Evolutionary conservation across 2,888 invertebrate species (phyloP), one percentile per base, ranked within the genome.

Genomic region (Lasioglossum calceatum): DNA sequence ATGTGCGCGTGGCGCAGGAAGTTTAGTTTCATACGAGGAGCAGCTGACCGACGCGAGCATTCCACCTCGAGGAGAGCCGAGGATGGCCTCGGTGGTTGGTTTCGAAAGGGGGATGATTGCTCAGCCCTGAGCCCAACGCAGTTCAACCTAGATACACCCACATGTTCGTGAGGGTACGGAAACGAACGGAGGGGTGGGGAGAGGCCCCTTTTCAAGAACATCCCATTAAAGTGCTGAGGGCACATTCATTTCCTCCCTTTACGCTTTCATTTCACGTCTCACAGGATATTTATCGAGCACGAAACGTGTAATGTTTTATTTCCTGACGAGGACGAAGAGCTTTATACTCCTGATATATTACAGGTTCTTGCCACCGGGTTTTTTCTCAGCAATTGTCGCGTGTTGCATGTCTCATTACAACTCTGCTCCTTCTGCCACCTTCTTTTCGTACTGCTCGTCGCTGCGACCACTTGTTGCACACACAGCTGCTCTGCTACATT

Each of bases 1-100:
- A 94, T 94, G 94, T 93, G 89, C 93, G 91, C 92, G 93, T 92
- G 94, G 92, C 92, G 76, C 93, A 94, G 94, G 94, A 94, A 94
- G 94, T 94, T 93, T 93, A 93, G 92, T 90, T 92, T 93, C 92
- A 93, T 92, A 92, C 88, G 87, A 87, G 92, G 89, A 89, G 92
- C 94, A 94, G 94, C 94, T 93, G 93, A 92, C 91, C 92, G 85
- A n/a, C n/a, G 58, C 2, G 79, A 39, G 86, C 87, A 87, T 92
- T 89, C 92, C 90, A 78, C 79, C 82, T 87, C 72, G 67, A 75
- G 67, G 78, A 77, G 86, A 36, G 77, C n/a, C 67, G 83, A 88
- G 84, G 88, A 91, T 86, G 74, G 83, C 88, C 91, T 91, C 84
- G 82, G 80, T 90, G 87, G 88, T 90, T 91, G 89, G 75, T 67